Base-by-base conservation (phyloP, 2,797 vertebrate genomes). In the Mus minutoides region DNA sequence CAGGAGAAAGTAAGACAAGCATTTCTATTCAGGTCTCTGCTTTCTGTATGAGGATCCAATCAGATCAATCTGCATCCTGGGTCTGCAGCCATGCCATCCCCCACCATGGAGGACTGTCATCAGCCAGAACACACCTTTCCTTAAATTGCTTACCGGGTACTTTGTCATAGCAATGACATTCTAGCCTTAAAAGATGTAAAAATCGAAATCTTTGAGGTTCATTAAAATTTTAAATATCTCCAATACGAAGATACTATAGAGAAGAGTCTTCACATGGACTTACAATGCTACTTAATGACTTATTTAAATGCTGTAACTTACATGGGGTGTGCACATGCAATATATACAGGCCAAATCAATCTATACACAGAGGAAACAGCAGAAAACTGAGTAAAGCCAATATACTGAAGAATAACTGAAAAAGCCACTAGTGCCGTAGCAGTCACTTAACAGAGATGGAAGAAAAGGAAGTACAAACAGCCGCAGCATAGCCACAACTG, bases 191-290 rank as follows among this genome's bases (percentile, higher is more conserved):
- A 75, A 84, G 80, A 75, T 26, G 3, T 12, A 83, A 83, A 90
- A 79, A 40, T 7, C 58, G 31, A 6, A 52, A 80, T 31, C 40
- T 58, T 92, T 64, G 62, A 6, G 67, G 49, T 73, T 91, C 0
- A 75, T n/a, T 91, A 91, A 89, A 83, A 83, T 19, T 92, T 34
- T 71, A 64, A 77, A 69, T 90, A 60, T 90, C 24, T 91, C 79
- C 14, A 60, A 60, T 88, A 62, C 22, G 75, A 91, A 49, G 13
- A 88, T 4, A 76, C 1, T 73, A 46, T 46, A 89, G 26, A 90
- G 37, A 96, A 77, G 93, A 95, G n/a, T 14, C 26, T 93, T 60
- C 13, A 77, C 29, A 4, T 19, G 9, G 40, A 7, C 10, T 49
- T 49, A 12, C 49, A 49, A 49, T 11, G 49, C 49, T 49, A 49